These are phyloP conservation scores for Odocoileus virginianus DNA, from an alignment of 2,113 vertebrate species.

Conservation along the genomic window DNA sequence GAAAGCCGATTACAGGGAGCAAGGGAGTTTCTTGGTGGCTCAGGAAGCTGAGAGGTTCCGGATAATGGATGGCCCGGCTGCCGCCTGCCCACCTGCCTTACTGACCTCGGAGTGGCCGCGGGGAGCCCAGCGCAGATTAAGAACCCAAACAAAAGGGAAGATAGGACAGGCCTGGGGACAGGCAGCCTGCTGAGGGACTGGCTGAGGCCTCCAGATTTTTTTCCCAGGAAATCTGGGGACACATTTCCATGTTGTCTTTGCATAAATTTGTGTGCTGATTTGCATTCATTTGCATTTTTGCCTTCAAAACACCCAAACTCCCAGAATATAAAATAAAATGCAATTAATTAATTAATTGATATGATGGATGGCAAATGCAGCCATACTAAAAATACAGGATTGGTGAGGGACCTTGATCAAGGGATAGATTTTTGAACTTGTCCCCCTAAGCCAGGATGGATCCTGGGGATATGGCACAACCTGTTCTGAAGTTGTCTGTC, in stretches of 20 bases:
- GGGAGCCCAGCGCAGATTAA: constrained; percentile 65
- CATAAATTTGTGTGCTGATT: constrained; percentile 69
- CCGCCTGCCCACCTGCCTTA: not conserved
- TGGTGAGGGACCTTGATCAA: not conserved
- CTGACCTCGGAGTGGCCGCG: not conserved
- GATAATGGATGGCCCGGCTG: constrained; percentile 28
- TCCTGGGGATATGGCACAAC: not conserved
- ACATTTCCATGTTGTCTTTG: constrained; percentile 73
- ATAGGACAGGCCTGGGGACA: constrained; percentile 61
- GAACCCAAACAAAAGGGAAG: constrained; percentile 68
- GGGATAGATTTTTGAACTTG: constrained; percentile 27
- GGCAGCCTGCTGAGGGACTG: constrained; percentile 67
- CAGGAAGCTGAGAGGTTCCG: not conserved
- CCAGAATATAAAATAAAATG: constrained; percentile 72
- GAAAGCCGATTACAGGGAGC: constrained; percentile 52
- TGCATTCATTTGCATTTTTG: constrained; percentile 73
- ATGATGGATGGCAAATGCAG: constrained; percentile 46
- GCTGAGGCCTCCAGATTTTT: constrained; percentile 56
- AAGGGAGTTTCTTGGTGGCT: constrained; percentile 61
- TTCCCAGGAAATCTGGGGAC: constrained; percentile 67
- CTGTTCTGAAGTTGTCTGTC: constrained; percentile 2
- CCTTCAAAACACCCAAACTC: constrained; percentile 73
- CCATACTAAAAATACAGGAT: constrained; percentile 42
- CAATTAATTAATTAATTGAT: constrained; percentile 75
- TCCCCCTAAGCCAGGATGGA: not conserved